A percentile compares a stretch with the other conserved stretches of the same genome.
Evolutionary conservation across 2,888 invertebrate species (phyloP).

Genomic region (Elysia crispata): DNA sequence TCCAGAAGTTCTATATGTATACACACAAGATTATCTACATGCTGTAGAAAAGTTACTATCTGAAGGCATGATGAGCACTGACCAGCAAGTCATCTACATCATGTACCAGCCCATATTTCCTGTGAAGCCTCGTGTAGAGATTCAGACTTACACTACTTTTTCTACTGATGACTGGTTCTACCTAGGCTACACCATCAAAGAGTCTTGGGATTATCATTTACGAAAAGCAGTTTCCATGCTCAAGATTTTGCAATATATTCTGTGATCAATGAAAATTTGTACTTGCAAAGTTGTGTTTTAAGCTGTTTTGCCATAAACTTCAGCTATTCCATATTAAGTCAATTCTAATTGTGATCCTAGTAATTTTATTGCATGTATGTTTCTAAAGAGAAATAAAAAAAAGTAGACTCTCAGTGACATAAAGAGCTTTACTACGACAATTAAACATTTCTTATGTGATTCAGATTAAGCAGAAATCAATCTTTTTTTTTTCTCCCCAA

Average conservation of each 20-base stretch:
- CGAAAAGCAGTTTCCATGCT: slow-evolving; percentile 45
- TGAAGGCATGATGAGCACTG: slow-evolving; percentile 65
- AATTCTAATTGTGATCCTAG: no score
- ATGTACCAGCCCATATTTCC: slow-evolving; percentile 59
- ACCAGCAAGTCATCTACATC: slow-evolving; percentile 68
- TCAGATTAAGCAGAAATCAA: no score
- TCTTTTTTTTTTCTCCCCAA: no score
- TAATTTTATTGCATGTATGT: no score
- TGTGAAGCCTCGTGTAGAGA: slow-evolving; percentile 54
- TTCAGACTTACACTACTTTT: slow-evolving; percentile 57
- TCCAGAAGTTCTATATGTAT: slow-evolving; percentile 59
- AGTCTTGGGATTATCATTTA: slow-evolving; percentile 52
- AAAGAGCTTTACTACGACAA: no score
- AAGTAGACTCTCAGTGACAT: no score
- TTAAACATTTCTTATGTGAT: no score
- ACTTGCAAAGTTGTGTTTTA: no score
- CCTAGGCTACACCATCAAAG: slow-evolving; percentile 62
- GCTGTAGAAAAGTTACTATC: slow-evolving; percentile 57
- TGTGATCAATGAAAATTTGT: slow-evolving; percentile 16
- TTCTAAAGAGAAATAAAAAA: no score
- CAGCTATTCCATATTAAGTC: no score
- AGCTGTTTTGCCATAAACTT: no score
- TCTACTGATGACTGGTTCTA: slow-evolving; percentile 63
- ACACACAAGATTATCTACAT: slow-evolving; percentile 62
- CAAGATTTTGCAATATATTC: slow-evolving; percentile 45